Evolutionary conservation across 1,140 invertebrate genomes (phyloP).

Genomic region (Neotoxoptera formosana): DNA sequence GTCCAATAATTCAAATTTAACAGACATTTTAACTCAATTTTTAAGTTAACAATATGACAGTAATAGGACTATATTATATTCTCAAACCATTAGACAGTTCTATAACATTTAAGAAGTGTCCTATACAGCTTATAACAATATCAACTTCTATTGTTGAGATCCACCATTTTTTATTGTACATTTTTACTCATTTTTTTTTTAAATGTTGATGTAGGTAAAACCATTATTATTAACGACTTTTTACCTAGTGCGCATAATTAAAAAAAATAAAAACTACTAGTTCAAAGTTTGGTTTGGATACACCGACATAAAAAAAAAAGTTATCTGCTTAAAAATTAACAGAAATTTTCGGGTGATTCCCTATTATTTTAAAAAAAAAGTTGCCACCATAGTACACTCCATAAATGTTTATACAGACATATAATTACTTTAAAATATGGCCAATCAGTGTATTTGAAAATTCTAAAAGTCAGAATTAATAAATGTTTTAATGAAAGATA

Average conservation of each 20-base stretch:
- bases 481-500: not conserved
- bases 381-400: not conserved
- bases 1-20: not conserved
- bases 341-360: not conserved
- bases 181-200: too few species aligned
- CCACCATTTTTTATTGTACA: not conserved
- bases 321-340: not conserved
- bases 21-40: not conserved
- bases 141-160: not conserved
- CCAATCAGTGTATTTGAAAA: not conserved
- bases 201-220: too few species aligned
- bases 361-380: not conserved
- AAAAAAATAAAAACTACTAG: not conserved
- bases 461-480: not conserved
- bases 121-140: not conserved
- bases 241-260: not conserved
- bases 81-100: not conserved
- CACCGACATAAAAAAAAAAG: not conserved
- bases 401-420: not conserved
- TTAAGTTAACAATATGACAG: not conserved
- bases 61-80: not conserved
- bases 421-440: not conserved
- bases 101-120: not conserved
- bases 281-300: not conserved
- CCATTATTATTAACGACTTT: too few species aligned